A percentile compares a stretch with the other conserved stretches of the same genome.
These are phyloP conservation scores for Paraescarpia echinospica DNA, from an alignment of 1,140 invertebrate species.

Conservation along the genomic window DNA sequence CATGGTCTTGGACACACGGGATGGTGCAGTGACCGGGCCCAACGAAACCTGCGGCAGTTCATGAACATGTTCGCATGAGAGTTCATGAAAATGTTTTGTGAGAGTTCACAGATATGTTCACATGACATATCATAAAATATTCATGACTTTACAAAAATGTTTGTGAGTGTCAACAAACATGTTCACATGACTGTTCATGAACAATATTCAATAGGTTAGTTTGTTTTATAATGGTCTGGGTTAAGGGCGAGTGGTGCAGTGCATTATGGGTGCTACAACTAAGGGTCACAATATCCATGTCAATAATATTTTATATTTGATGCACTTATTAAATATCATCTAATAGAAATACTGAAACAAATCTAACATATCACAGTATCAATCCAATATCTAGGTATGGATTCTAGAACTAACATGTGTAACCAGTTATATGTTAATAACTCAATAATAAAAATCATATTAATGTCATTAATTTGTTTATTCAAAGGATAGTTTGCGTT, in stretches of 20 bases:
- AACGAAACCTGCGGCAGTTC: slow-evolving; percentile 39
- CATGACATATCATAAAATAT: no score
- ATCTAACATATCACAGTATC: no score
- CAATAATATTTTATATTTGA: neutral
- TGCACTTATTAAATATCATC: neutral
- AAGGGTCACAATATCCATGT: no score
- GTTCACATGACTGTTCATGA: neutral
- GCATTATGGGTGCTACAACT: neutral
- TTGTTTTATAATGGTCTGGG: neutral
- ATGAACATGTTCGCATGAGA: neutral
- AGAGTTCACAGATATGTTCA: neutral
- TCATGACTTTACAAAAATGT: neutral
- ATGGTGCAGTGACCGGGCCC: slow-evolving; percentile 44
- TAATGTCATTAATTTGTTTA: no score
- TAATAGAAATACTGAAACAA: no score
- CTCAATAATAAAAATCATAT: no score
- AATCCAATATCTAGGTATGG: no score
- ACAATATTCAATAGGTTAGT: neutral
- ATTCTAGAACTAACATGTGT: no score
- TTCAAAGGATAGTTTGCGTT: no score
- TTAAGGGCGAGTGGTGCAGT: no score
- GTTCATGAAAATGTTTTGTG: neutral
- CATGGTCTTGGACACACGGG: slow-evolving; percentile 38
- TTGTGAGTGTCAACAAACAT: neutral
- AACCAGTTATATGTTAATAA: no score